Base-by-base conservation (phyloP, 2,888 invertebrate genomes). In the Papilio gigon region DNA sequence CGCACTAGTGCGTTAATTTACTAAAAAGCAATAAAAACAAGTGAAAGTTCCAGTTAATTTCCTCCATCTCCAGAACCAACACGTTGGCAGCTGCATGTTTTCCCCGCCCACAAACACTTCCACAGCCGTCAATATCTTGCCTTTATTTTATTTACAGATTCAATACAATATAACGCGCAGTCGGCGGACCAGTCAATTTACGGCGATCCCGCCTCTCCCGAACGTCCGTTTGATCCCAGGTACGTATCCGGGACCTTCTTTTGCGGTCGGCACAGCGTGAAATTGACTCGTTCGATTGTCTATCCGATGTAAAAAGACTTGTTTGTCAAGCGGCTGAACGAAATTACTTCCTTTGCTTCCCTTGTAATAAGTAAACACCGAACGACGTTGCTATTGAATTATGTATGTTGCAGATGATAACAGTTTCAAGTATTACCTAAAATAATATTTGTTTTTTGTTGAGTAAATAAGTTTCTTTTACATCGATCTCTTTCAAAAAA, bases 231-330 rank as follows among this genome's bases (percentile, higher is more conserved):
- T 80, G 82, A 80, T 77, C 78, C 73, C 81, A 83, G 84, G 78
- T 76, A 75, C 69, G 69, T 70, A 70, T 76, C 76, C 33, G 69
- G 65, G 65, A 75, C 70, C 75, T 72, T 84, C 84, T 87, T 88
- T 86, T 83, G 80, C 71, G 77, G 72, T 74, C 86, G 77, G 75
- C 66, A 77, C 74, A 80, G 77, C 89, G 88, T 88, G 88, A 89
- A 89, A 89, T 89, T 88, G 87, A 85, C 81, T 86, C 81, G 78
- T 75, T 75, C 83, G 84, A 87, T 86, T 87, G 86, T 87, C 85
- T 81, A 80, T 76, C 76, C 67, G 74, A 81, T 77, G 76, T 80
- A 81, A 81, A 67, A 83, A 80, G 77, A 79, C 80, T 79, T 81
- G 82, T 81, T 84, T 82, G 82, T 70, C 59, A 67, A 65, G 64